Conservation (phyloP, 2,888 invertebrate genomes). For the Sinotaia quadrata region DNA sequence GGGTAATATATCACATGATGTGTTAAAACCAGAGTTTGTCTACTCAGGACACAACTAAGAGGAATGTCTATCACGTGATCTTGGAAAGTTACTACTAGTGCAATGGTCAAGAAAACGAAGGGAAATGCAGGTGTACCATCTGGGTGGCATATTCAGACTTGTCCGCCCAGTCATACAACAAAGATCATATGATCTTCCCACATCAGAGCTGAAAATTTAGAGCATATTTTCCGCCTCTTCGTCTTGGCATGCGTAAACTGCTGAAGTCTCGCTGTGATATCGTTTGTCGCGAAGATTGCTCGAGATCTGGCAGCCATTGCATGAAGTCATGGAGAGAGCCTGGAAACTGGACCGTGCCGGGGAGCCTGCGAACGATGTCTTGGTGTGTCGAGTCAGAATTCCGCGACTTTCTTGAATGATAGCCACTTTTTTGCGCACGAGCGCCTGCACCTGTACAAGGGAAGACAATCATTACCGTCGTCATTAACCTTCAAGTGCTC, state of each 20-base stretch:
- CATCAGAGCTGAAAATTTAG: too few relatives aligned
- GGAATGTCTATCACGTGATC: too few relatives aligned
- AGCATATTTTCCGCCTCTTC: slow-evolving; percentile 41
- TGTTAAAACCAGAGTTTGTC: too few relatives aligned
- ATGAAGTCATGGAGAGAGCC: slow-evolving; percentile 30
- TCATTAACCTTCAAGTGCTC: background rate
- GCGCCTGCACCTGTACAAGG: slow-evolving; percentile 48
- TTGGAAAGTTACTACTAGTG: too few relatives aligned
- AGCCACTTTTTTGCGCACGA: slow-evolving; percentile 55
- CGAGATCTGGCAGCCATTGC: slow-evolving; percentile 25
- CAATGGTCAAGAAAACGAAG: too few relatives aligned
- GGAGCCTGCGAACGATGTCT: slow-evolving; percentile 51
- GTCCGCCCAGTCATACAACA: too few relatives aligned
- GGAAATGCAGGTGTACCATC: too few relatives aligned
- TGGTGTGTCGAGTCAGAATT: slow-evolving; percentile 56
- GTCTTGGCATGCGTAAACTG: background rate
- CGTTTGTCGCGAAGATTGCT: slow-evolving; percentile 22
- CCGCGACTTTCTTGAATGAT: slow-evolving; percentile 54
- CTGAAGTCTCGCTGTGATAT: slow-evolving; percentile 15
- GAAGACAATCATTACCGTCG: background rate
- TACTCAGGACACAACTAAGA: too few relatives aligned
- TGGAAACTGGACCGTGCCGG: slow-evolving; percentile 43
- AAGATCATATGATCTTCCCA: too few relatives aligned
- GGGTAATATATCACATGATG: too few relatives aligned
- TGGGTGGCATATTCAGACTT: too few relatives aligned